Evolutionary conservation across 2,113 vertebrate species (phyloP), one percentile per base, ranked within the genome.

Genomic region (Cranoglanis bouderius): DNA sequence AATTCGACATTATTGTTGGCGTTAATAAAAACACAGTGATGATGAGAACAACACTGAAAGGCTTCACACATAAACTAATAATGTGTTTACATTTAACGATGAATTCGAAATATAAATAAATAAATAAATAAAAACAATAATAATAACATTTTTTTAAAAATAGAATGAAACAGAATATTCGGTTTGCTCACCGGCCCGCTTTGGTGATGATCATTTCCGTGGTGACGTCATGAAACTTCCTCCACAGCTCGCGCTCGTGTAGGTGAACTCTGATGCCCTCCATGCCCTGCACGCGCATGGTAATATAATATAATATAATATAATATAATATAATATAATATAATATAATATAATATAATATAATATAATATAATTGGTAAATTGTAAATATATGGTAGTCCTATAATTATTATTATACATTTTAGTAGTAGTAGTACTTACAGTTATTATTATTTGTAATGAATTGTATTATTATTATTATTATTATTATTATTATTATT

Each of bases 191-290:
- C 98, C 98, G 96, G 92, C 98, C 98, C 40, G 98, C 98, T 89
- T 99, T 99, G 3, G 98, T 99, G 90, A 99, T 99, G 91, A 99
- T 99, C 98, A 96, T 96, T 92, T 99, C 98, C 0, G 98, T 99
- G 84, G 97, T 98, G 90, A 99, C 98, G 88, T 98, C 97, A 88
- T 99, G 97, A 93, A 99, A 99, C 93, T 97, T 99, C 72, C 96
- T 95, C 98, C 98, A 99, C 86, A 99, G 94, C 86, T 99, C 98
- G 75, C 97, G 93, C 89, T 99, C 98, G 59, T 99, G 98, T 85
- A 99, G 95, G 92, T 97, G 97, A 84, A 99, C 98, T 93, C 98
- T 98, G 88, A 99, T 98, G 38, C 96, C 97, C 88, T 98, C 98
- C 97, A 99, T 98, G 16, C 97, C 97, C 98, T 99, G 92, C 63